Evolutionary conservation across 2,113 vertebrate genomes (phyloP), one percentile per base, ranked within the genome.

Genomic region (Corythaeola cristata): DNA sequence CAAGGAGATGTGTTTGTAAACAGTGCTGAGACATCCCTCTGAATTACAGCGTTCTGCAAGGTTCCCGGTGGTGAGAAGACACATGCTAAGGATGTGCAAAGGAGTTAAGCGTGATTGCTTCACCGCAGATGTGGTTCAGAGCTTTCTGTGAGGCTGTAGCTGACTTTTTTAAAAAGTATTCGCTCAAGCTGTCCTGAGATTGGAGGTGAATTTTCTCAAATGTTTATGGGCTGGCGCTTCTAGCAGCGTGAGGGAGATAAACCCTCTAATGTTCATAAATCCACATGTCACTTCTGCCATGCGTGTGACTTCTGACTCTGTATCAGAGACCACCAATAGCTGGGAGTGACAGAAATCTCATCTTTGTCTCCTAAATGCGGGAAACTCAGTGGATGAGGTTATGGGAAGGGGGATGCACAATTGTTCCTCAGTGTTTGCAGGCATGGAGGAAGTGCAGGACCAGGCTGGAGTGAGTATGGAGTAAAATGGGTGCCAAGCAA

Each of bases 1-100:
- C 41, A 77, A 50, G 62, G 85, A 85, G 63, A 32, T 88, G 67
- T 88, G 83, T 94, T 96, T 93, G 91, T 91, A 94, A 94, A 94
- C 41, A 89, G 80, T 64, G 85, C 73, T 78, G 74, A 93, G 92
- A 75, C 30, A 74, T 82, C 35, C 12, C 27, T 85, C 88, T 68
- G 77, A 96, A 92, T 81, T 78, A 50, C 64, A 89, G 76, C 89
- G 84, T 68, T 35, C 89, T 89, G 50, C 63, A 63, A 44, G 68
- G 55, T 64, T 88, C 56, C 58, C 84, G 78, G 32, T 50, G 59
- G 67, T 80, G 63, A 55, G 67, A 93, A 84, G 63, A 94, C 78
- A 95, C 88, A 73, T 18, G 68, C 60, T 88, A 80, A 93, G 85
- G 82, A 81, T 78, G 88, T 90, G 78, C 56, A 83, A 90, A 90